These are phyloP conservation scores for Hyperoplus immaculatus DNA, from an alignment of 2,797 vertebrate species.

Conservation along the genomic window DNA sequence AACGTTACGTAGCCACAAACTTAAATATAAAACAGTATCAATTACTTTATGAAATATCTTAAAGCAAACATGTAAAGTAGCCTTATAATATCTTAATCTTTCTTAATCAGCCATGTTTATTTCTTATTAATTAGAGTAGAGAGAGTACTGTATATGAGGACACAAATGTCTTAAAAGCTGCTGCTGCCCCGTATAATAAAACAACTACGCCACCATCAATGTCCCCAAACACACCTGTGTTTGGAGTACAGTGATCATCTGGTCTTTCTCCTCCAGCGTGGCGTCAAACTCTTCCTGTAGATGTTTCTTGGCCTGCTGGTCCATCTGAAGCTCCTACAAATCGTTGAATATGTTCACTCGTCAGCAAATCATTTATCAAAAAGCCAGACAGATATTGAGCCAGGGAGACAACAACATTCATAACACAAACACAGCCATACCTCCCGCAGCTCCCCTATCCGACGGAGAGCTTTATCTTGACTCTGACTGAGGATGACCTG, in stretches of 20 bases:
- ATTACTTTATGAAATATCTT: no score
- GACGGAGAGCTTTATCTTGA: conserved; percentile 96
- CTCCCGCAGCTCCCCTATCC: conserved; percentile 97
- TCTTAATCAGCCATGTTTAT: conserved; percentile 4
- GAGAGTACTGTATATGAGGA: not conserved
- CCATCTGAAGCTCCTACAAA: conserved; percentile 96
- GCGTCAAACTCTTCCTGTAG: conserved; percentile 98
- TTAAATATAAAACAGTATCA: no score
- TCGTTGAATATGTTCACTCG: conserved; percentile 24
- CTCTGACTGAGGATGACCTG: conserved; percentile 96
- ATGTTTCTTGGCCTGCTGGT: conserved; percentile 98
- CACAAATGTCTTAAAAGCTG: not conserved
- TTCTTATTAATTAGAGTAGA: no score
- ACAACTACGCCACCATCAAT: not conserved
- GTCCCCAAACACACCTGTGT: conserved; percentile 88
- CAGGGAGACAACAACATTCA: conserved; percentile 12
- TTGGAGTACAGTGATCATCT: conserved; percentile 95
- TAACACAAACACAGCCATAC: conserved; percentile 70
- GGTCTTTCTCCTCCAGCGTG: conserved; percentile 96
- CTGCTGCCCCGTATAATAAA: not conserved
- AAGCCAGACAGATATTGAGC: not conserved
- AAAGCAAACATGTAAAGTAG: no score
- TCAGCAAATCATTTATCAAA: not conserved
- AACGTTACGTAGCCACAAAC: no score
- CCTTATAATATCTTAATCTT: not conserved